Base-by-base conservation (phyloP, 2,888 invertebrate genomes). In the Rotaria socialis region DNA sequence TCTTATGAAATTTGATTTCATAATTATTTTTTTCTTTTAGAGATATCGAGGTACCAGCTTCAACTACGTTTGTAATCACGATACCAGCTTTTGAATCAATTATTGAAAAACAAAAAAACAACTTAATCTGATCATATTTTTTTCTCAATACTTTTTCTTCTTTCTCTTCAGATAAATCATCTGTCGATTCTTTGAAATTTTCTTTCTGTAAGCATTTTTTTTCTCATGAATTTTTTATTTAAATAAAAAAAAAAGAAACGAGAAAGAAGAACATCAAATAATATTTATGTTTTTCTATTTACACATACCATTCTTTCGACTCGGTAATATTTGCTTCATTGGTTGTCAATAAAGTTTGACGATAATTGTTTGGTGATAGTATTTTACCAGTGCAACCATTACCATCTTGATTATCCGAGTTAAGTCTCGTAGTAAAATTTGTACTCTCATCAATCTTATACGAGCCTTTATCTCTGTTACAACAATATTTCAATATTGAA, bases 391-490 rank as follows among this genome's bases (percentile, higher is more conserved):
- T 19, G 35, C 67, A 35, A 67, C 35, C 35, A 67, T 16, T 67
- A 2, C 2, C 11, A 67, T 67, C 19, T 7, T 11, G 16, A 35
- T 35, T 35, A 35, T 67, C 67, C 16, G 19, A 41, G 19, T 67
- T 35, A 67, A 16, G 8, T 35, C 35, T 27, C 3, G 80, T 7
- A 6, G 24, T 89, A 89, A 93, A 94, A 89, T 94, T 94, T 90
- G 94, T 94, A 90, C 94, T 94, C 89, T 96, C 95, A 89, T 96
- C 96, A 87, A 96, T 95, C 91, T 96, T 97, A 91, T 96, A 97
- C 86, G 94, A 94, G n/a, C 94, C 94, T 90, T 96, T 96, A 85
- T 95, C 94, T 88, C 95, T 94, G 90, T 89, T 89, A 52, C 89
- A 89, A 87, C 90, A 90, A 16, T 52, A 52, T 88, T 91, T 90